Evolutionary conservation across 2,888 invertebrate genomes (phyloP).

Genomic region (Oeneis ivallda): DNA sequence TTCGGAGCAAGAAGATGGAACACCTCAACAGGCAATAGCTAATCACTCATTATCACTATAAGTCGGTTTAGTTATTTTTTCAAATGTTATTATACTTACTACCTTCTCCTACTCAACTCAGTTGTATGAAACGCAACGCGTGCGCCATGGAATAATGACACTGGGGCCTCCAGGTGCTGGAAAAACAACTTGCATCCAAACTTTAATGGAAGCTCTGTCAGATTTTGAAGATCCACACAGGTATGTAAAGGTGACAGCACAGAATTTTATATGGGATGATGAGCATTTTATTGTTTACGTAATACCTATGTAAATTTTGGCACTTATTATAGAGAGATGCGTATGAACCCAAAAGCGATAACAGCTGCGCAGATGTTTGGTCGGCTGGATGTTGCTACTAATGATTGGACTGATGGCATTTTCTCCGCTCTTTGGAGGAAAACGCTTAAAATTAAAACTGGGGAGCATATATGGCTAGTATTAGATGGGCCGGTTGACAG

Average conservation of each 20-base stretch:
- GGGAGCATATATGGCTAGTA: slow-evolving; percentile 96
- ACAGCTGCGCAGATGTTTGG: slow-evolving; percentile 99
- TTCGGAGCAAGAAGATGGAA: too few relatives aligned
- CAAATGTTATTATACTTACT: too few relatives aligned
- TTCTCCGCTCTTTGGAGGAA: slow-evolving; percentile 98
- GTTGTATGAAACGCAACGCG: slow-evolving; percentile 96
- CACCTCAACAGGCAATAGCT: too few relatives aligned
- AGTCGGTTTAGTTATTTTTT: too few relatives aligned
- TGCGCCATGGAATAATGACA: slow-evolving; percentile 98
- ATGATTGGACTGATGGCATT: slow-evolving; percentile 99
- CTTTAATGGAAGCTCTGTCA: slow-evolving; percentile 94
- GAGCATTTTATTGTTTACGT: too few relatives aligned
- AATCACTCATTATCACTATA: too few relatives aligned
- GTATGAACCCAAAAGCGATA: slow-evolving; percentile 99
- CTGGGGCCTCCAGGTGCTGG: slow-evolving; percentile 97
- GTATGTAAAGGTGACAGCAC: slow-evolving; percentile 78
- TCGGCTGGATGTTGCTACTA: slow-evolving; percentile 96
- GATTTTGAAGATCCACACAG: slow-evolving; percentile 92
- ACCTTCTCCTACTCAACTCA: slow-evolving; percentile 52
- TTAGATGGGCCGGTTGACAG: slow-evolving; percentile 98
- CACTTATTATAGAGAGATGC: slow-evolving; percentile 88
- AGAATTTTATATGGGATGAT: too few relatives aligned
- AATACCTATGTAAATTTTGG: not conserved
- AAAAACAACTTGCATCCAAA: slow-evolving; percentile 95
- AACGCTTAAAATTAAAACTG: slow-evolving; percentile 92